Conservation (phyloP, 2,888 invertebrate species). For the Netelia fuscicornis region DNA sequence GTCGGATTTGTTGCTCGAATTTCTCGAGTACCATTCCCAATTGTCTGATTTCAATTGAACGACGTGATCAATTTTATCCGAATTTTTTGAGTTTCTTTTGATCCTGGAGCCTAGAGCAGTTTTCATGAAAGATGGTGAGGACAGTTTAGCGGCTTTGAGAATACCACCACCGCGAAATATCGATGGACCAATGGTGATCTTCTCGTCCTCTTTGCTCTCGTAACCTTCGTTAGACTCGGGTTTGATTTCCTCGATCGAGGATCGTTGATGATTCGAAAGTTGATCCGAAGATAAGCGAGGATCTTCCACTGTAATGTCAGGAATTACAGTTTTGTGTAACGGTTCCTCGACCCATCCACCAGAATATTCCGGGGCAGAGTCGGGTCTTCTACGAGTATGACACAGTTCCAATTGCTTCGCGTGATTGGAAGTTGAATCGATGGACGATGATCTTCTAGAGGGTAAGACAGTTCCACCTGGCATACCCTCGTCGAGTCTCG, state of each 20-base stretch:
- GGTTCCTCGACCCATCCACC: constrained; percentile 66
- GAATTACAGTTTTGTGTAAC: background rate
- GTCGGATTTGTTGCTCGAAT: constrained; percentile 72
- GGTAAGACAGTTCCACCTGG: constrained; percentile 68
- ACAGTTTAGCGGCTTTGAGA: constrained; percentile 75
- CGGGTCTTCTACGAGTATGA: constrained; percentile 70
- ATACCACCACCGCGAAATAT: constrained; percentile 66
- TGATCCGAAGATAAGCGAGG: background rate
- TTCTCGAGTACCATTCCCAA: constrained; percentile 78
- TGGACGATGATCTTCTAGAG: constrained; percentile 77
- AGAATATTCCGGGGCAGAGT: constrained; percentile 75
- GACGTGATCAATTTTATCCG: constrained; percentile 70
- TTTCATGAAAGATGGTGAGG: constrained; percentile 84
- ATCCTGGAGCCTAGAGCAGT: constrained; percentile 84
- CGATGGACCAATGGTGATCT: constrained; percentile 13
- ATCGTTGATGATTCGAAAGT: background rate
- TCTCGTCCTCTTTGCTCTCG: constrained; percentile 18
- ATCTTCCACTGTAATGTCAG: background rate
- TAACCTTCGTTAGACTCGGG: background rate
- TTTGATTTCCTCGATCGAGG: background rate
- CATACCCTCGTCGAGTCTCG: constrained; percentile 65
- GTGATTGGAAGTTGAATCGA: constrained; percentile 71
- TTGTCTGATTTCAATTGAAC: constrained; percentile 80
- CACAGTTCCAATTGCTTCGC: constrained; percentile 56
- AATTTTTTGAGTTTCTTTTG: constrained; percentile 76